Evolutionary conservation across 2,888 invertebrate species (phyloP).

Genomic region (Tinea semifulvella): DNA sequence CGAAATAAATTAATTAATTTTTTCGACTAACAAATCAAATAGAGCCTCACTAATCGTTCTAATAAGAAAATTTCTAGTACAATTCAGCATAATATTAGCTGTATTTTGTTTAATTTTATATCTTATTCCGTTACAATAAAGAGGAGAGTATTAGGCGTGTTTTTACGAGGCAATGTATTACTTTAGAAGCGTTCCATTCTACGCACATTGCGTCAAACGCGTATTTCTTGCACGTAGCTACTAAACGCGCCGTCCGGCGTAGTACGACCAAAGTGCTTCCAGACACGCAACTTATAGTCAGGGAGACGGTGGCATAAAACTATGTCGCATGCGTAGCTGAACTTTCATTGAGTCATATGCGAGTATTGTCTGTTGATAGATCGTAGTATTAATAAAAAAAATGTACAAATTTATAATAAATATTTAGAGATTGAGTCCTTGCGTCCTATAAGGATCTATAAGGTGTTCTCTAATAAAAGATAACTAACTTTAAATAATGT

Average conservation of each 20-base stretch:
- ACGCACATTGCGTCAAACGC: slow-evolving; percentile 32
- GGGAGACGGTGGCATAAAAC: neutral
- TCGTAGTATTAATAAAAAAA: too few species aligned
- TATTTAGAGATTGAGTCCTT: too few species aligned
- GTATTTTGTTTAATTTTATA: too few species aligned
- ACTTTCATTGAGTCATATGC: too few species aligned
- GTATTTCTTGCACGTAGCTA: slow-evolving; percentile 47
- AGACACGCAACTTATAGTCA: slow-evolving; percentile 30
- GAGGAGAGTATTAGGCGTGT: too few species aligned
- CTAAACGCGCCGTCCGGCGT: slow-evolving; percentile 31
- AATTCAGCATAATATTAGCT: neutral
- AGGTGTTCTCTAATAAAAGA: too few species aligned
- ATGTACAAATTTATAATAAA: too few species aligned
- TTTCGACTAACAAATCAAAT: neutral
- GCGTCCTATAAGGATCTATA: too few species aligned
- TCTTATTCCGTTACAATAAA: too few species aligned
- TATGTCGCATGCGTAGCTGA: neutral
- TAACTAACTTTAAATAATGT: too few species aligned
- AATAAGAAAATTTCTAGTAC: neutral
- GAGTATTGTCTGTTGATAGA: too few species aligned
- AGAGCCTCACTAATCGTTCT: neutral
- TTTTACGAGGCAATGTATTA: neutral
- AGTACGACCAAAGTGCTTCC: slow-evolving; percentile 33
- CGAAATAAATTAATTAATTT: too few species aligned
- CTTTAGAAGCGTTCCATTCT: slow-evolving; percentile 9